A percentile compares a stretch with the other conserved stretches of the same genome.
Evolutionary conservation across 1,140 invertebrate genomes (phyloP).

Genomic region (Drosophila asahinai): DNA sequence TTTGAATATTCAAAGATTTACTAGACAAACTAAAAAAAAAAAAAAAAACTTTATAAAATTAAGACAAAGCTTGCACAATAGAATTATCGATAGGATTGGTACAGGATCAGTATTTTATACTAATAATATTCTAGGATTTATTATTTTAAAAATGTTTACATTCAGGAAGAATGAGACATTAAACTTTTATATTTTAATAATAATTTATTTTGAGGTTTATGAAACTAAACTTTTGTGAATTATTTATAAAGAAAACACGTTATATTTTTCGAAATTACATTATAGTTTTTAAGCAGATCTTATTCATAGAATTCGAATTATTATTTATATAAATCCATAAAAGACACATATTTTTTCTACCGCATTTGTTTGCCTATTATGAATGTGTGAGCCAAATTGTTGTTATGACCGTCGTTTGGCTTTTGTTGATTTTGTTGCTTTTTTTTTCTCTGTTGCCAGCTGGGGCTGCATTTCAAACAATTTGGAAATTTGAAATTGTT

Average conservation of each 20-base stretch:
- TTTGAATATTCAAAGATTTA: background rate
- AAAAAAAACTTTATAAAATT: too few relatives aligned
- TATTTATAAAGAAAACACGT: background rate
- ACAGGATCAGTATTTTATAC: too few relatives aligned
- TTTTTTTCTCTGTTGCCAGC: slow-evolving; percentile 35
- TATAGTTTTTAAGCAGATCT: background rate
- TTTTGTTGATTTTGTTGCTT: slow-evolving; percentile 22
- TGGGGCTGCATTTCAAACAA: slow-evolving; percentile 67
- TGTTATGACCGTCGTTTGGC: slow-evolving; percentile 27
- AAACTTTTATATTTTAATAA: too few relatives aligned
- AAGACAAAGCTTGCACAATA: too few relatives aligned
- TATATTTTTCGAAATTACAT: background rate
- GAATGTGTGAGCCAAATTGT: slow-evolving; percentile 1
- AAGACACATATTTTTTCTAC: background rate
- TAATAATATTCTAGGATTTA: too few relatives aligned
- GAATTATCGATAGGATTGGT: too few relatives aligned
- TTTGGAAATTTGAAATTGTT: slow-evolving; percentile 61
- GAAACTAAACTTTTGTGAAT: too few relatives aligned
- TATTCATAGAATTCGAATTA: background rate
- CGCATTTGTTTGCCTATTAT: slow-evolving; percentile 14
- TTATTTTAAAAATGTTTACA: too few relatives aligned
- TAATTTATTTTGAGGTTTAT: too few relatives aligned
- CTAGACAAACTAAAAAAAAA: too few relatives aligned
- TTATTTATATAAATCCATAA: background rate
- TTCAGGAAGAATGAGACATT: too few relatives aligned